phyloP scores from a whole-genome alignment of 2,888 invertebrate species.

The Eremobia ochroleuca region DNA sequence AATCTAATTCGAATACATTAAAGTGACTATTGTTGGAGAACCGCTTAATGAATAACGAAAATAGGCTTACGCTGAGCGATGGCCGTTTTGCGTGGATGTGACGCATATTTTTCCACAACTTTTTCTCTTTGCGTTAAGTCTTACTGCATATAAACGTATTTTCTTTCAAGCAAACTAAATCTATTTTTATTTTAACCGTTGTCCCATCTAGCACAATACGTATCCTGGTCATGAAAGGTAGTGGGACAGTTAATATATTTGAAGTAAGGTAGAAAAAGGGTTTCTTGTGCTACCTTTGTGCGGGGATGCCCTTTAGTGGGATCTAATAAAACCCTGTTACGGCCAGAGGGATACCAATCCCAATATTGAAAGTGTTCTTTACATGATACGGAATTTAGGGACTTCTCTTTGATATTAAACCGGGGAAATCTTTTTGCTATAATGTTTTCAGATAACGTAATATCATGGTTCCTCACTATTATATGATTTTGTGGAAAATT shows the following conservation, averaged over 20 bases:
- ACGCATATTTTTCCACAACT: no score
- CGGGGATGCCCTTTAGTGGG: conserved; percentile 90
- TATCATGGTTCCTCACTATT: conserved; percentile 70
- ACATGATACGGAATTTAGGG: conserved; percentile 91
- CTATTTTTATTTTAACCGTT: background rate
- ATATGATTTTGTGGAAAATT: conserved; percentile 66
- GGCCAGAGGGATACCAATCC: conserved; percentile 91
- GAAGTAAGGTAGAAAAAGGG: conserved; percentile 91
- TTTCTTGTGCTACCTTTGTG: conserved; percentile 90
- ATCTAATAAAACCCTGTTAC: conserved; percentile 91
- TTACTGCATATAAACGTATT: background rate
- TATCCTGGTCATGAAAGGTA: conserved; percentile 78
- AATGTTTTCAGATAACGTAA: conserved; percentile 78
- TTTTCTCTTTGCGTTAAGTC: background rate
- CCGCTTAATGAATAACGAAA: background rate
- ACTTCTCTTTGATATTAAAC: conserved; percentile 90
- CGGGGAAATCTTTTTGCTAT: conserved; percentile 86
- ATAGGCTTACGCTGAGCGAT: background rate
- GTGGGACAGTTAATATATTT: conserved; percentile 91
- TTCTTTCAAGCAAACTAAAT: background rate
- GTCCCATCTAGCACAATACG: conserved; percentile 68
- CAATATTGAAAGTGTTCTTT: conserved; percentile 91
- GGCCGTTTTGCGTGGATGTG: no score
- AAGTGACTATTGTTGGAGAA: background rate
- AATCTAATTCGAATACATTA: no score